Evolutionary conservation across 2,797 vertebrate genomes (phyloP).

Genomic region (Diplodus sargus): DNA sequence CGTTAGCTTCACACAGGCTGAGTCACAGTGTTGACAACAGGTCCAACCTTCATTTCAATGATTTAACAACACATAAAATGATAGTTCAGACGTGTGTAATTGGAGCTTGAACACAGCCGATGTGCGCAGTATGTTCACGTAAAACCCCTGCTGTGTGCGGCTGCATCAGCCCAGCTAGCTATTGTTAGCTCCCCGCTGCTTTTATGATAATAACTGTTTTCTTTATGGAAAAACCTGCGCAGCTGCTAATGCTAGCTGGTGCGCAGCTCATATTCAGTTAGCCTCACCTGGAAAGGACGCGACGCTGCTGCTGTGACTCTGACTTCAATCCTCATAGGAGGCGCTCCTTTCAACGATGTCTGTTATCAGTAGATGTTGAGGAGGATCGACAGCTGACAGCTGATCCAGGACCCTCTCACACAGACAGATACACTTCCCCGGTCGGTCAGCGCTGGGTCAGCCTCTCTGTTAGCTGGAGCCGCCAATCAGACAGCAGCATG

Average conservation of each 20-base stretch:
- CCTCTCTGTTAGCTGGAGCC: constrained; percentile 8
- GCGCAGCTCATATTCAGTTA: background rate
- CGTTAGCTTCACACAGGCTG: background rate
- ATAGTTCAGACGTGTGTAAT: background rate
- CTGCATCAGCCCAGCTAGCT: constrained; percentile 16
- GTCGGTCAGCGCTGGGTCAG: background rate
- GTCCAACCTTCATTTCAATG: background rate
- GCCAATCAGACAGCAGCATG: constrained; percentile 70
- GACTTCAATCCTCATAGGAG: constrained; percentile 40
- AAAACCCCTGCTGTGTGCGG: background rate
- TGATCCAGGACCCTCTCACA: constrained; percentile 72
- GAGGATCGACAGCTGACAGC: constrained; percentile 50
- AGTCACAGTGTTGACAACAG: constrained; percentile 34
- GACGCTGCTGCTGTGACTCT: constrained; percentile 32
- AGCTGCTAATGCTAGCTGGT: constrained; percentile 38
- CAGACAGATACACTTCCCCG: constrained; percentile 67
- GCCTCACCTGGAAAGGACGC: constrained; percentile 68
- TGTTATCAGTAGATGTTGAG: constrained; percentile 43
- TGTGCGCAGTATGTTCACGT: background rate
- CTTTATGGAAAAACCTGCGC: background rate
- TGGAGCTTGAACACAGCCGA: background rate
- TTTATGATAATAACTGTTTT: background rate
- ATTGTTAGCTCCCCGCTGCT: constrained; percentile 14
- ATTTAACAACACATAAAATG: background rate
- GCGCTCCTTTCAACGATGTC: background rate